Conservation (phyloP, 2,888 invertebrate genomes). For the Noctua janthina region DNA sequence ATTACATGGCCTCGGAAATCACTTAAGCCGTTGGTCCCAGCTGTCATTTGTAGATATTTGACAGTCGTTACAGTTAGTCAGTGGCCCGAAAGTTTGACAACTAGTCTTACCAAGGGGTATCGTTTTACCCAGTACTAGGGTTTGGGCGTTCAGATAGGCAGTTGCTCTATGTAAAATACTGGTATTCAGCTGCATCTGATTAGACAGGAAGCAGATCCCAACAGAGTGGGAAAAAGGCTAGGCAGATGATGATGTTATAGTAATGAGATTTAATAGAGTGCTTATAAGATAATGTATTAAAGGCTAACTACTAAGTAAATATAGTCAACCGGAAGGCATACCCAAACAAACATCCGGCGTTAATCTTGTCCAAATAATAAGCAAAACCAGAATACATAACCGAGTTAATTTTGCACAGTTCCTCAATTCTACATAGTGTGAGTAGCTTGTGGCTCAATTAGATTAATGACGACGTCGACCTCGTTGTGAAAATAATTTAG, state of each 20-base stretch:
- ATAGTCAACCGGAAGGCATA: background rate
- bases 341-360: background rate
- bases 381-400: background rate
- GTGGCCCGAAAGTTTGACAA: no score
- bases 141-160: no score
- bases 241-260: background rate
- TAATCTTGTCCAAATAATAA: slow-evolving; percentile 22
- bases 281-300: background rate
- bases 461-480: slow-evolving; percentile 39
- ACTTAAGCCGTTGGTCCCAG: no score
- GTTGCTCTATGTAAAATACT: no score
- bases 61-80: no score
- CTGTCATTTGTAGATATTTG: no score
- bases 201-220: no score
- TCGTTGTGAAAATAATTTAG: slow-evolving; percentile 43
- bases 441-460: slow-evolving; percentile 6
- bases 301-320: background rate
- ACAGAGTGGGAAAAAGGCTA: background rate
- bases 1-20: no score
- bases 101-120: no score
- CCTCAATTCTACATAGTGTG: background rate
- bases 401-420: slow-evolving; percentile 24
- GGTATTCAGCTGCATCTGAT: no score
- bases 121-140: no score
- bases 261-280: background rate